These are phyloP conservation scores for Coreoperca whiteheadi DNA, from an alignment of 2,113 vertebrate genomes.

Conservation along the genomic window DNA sequence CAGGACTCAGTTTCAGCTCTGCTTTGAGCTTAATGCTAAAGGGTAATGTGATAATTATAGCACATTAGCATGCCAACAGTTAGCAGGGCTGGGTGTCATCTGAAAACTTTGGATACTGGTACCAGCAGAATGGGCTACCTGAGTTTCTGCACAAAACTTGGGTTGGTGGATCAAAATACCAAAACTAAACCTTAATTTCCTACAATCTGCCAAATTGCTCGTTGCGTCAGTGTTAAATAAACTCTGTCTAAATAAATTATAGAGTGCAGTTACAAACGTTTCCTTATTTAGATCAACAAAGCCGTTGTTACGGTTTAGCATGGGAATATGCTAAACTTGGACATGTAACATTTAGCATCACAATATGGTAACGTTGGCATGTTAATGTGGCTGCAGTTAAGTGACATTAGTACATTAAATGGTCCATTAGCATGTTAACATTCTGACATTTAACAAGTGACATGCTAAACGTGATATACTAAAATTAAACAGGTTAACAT, in stretches of 20 bases:
- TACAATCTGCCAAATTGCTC: neutral
- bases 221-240: neutral
- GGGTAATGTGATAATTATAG: neutral
- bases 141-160: no score
- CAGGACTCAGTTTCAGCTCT: no score
- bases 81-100: no score
- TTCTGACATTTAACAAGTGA: no score
- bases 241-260: neutral
- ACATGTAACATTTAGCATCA: neutral
- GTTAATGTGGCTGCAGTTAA: no score
- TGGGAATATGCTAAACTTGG: neutral
- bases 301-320: neutral
- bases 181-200: no score
- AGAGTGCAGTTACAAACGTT: neutral
- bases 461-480: no score
- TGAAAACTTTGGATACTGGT: neutral
- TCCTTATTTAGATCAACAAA: neutral
- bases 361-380: no score
- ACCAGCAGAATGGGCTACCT: neutral
- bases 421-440: no score
- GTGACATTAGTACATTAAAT: no score
- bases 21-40: neutral
- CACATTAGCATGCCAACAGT: neutral
- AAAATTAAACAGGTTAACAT: neutral
- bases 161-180: no score